A percentile compares a stretch with the other conserved stretches of the same genome.
Evolutionary conservation across 1,140 invertebrate species (phyloP).

Genomic region (Micrasema minimum): DNA sequence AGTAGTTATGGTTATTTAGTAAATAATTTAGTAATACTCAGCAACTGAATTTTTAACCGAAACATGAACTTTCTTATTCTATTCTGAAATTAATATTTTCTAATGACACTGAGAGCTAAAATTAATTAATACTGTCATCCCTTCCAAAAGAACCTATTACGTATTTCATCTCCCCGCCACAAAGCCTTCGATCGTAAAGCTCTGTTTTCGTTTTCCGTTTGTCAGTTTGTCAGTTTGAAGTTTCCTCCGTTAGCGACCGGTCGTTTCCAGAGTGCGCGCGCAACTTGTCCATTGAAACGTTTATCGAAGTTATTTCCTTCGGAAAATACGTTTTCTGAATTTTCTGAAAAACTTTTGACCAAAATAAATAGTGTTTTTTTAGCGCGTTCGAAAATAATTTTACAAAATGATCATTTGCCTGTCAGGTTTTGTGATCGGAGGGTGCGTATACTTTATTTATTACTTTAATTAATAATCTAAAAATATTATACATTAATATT

Average conservation of each 20-base stretch:
- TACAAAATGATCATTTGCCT: slow-evolving; percentile 64
- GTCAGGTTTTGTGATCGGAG: slow-evolving; percentile 65
- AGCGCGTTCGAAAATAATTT: not conserved
- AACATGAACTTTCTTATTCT: too few relatives aligned
- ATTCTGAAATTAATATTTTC: too few relatives aligned
- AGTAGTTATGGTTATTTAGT: too few relatives aligned
- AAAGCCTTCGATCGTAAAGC: not conserved
- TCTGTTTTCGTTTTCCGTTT: too few relatives aligned
- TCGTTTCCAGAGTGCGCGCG: not conserved
- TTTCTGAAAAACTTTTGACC: too few relatives aligned
- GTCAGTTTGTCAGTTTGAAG: not conserved
- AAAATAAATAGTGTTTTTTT: slow-evolving; percentile 1
- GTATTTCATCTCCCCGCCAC: not conserved
- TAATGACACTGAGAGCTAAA: too few relatives aligned
- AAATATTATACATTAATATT: not conserved
- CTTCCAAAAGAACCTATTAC: too few relatives aligned
- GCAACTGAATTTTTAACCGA: too few relatives aligned
- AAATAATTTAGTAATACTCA: too few relatives aligned
- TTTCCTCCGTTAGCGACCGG: not conserved
- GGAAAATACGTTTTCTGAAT: not conserved
- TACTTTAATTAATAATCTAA: not conserved
- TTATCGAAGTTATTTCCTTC: not conserved
- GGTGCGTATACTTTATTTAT: slow-evolving; percentile 53
- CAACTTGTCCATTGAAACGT: not conserved
- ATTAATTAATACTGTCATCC: too few relatives aligned